phyloP scores from a whole-genome alignment of 2,888 invertebrate species.

The Macrophya alboannulata region DNA sequence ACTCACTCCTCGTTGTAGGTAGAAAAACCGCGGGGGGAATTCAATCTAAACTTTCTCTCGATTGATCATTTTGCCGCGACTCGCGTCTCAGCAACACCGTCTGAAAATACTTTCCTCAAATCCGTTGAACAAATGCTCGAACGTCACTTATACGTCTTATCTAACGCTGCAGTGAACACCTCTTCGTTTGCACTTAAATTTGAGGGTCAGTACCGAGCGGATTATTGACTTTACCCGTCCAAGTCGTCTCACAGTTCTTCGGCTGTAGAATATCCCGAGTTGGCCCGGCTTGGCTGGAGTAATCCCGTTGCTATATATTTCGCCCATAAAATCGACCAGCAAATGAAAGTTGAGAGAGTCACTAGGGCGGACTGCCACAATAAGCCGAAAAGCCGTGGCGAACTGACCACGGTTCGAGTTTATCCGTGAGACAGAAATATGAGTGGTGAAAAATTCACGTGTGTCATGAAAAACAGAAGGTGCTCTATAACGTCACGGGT shows the following conservation, averaged over 20 bases:
- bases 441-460: not conserved
- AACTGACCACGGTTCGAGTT: slow-evolving; percentile 21
- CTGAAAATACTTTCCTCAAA: slow-evolving; percentile 9
- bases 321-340: slow-evolving; percentile 28
- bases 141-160: slow-evolving; percentile 18
- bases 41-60: slow-evolving; percentile 43
- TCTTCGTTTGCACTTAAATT: slow-evolving; percentile 13
- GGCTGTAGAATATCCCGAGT: not conserved
- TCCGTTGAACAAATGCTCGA: not conserved
- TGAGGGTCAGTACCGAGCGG: not conserved
- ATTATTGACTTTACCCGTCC: slow-evolving; percentile 33
- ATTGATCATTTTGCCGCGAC: slow-evolving; percentile 32
- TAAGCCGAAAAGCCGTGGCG: not conserved
- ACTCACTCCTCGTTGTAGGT: not conserved
- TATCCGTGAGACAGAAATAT: not conserved
- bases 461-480: slow-evolving; percentile 11
- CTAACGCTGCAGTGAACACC: slow-evolving; percentile 9
- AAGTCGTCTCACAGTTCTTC: slow-evolving; percentile 32
- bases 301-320: slow-evolving; percentile 28
- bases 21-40: slow-evolving; percentile 1
- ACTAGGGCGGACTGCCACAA: not conserved
- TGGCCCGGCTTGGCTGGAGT: not conserved
- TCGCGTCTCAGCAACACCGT: not conserved
- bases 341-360: not conserved
- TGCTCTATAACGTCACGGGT: not conserved